Base-by-base conservation (phyloP, 2,888 invertebrate species). In the Acrobasis suavella region DNA sequence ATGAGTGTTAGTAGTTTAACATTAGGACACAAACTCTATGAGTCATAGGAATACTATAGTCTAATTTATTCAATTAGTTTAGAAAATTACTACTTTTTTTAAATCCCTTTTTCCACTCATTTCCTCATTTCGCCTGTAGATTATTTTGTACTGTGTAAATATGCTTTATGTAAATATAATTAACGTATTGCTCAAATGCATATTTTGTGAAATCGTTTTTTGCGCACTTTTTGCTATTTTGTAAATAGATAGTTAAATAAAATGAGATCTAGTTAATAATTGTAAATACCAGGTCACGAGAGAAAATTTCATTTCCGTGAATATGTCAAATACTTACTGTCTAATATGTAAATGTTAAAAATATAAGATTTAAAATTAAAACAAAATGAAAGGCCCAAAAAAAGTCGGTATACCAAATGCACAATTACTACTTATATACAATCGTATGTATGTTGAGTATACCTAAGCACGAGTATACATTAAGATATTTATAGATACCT, bases 121-220 rank as follows among this genome's bases (percentile, higher is more conserved):
- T 55, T 55, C 16, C n/a, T n/a, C 37, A 32, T 62, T 62, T 55
- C 49, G 62, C 62, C 38, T 60, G 22, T 51, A 62, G 17, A 67
- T 71, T 75, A 74, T 70, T 70, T 69, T 74, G 71, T 69, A 75
- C 71, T 78, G 71, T 83, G 76, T 85, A 84, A 83, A 81, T 84
- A 82, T 80, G 82, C 85, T 88, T 87, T 86, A 82, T 90, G 87
- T 89, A 90, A 87, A 90, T 88, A 88, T 84, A 87, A 83, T 86
- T 86, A 87, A 87, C 80, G 83, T 91, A 89, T 90, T 91, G 91
- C 91, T 91, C 91, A 91, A 91, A 91, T 88, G 91, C 89, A 90
- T 91, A 91, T 91, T 91, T 91, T 91, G 88, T 91, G 91, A 91
- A 83, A 85, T 87, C 86, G 86, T 90, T 91, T 90, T 87, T 89